These are phyloP conservation scores for Ciconia stormi DNA, from an alignment of 2,113 vertebrate genomes.

Conservation along the genomic window DNA sequence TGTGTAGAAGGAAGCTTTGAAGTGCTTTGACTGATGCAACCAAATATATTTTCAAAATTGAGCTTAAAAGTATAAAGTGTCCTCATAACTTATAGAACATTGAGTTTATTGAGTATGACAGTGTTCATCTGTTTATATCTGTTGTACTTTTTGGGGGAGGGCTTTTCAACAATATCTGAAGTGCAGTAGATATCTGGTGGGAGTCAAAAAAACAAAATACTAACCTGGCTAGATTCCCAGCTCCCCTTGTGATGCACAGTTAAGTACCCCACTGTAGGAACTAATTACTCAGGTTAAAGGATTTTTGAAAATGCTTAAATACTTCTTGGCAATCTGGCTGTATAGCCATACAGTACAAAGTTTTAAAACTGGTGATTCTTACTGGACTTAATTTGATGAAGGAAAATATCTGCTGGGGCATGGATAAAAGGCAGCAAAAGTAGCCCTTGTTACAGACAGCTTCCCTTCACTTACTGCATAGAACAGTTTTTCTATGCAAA, in stretches of 20 bases:
- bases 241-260: background rate
- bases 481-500: background rate
- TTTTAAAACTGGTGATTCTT: background rate
- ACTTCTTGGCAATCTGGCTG: background rate
- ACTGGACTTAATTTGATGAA: background rate
- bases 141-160: background rate
- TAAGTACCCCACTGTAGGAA: background rate
- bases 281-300: background rate
- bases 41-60: background rate
- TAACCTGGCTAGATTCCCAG: background rate
- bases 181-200: background rate
- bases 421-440: background rate
- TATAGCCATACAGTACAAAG: background rate
- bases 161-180: background rate
- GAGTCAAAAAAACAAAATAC: background rate
- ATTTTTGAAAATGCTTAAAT: conserved; percentile 27
- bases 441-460: background rate
- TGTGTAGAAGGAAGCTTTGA: background rate
- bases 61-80: background rate
- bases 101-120: background rate
- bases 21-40: background rate
- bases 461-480: background rate
- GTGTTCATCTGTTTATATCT: background rate
- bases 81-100: background rate
- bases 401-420: background rate